phyloP scores from a whole-genome alignment of 2,888 invertebrate genomes.

The Actias luna region DNA sequence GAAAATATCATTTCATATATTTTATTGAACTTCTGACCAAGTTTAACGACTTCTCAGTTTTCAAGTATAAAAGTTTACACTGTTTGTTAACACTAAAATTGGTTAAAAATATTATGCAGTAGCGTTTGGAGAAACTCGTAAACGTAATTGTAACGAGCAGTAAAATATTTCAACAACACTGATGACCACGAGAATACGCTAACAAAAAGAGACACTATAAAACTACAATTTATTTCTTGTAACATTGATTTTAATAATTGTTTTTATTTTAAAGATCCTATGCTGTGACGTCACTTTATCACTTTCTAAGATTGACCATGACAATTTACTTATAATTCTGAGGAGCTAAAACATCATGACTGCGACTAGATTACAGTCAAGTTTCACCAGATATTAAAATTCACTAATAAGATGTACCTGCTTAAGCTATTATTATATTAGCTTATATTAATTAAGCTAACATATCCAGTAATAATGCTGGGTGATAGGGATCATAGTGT shows the following conservation, averaged over 20 bases:
- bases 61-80: conserved; percentile 37
- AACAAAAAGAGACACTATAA: neutral
- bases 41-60: neutral
- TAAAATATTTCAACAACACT: conserved; percentile 30
- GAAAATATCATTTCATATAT: neutral
- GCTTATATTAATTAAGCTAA: too few species aligned
- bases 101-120: conserved; percentile 44
- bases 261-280: neutral
- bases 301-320: neutral
- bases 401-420: too few species aligned
- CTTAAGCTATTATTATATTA: too few species aligned
- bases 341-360: too few species aligned
- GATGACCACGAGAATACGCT: neutral
- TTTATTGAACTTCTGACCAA: neutral
- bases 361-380: too few species aligned
- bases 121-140: conserved; percentile 47
- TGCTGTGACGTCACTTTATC: neutral
- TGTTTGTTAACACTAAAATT: conserved; percentile 41
- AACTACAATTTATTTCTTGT: neutral
- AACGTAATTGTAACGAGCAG: conserved; percentile 55
- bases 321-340: neutral
- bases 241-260: neutral
- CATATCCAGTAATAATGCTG: too few species aligned
- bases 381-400: too few species aligned
- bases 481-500: too few species aligned